These are phyloP conservation scores for Actenoides hombroni DNA, from an alignment of 2,113 vertebrate genomes.

Conservation along the genomic window DNA sequence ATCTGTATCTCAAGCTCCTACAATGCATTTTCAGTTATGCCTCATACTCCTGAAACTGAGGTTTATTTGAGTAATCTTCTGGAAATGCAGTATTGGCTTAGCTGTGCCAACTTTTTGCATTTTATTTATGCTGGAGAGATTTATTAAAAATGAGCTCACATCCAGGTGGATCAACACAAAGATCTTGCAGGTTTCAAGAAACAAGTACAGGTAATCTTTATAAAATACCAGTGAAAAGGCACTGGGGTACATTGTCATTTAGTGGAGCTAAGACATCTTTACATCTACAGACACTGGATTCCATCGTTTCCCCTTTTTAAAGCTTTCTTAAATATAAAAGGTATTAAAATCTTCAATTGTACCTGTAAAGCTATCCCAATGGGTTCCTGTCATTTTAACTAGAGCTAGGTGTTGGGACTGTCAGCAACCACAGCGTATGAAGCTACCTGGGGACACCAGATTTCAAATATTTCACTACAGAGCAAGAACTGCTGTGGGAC, in stretches of 20 bases:
- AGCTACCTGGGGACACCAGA: not conserved
- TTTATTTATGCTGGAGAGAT: not conserved
- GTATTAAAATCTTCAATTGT: not conserved
- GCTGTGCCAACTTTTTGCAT: not conserved
- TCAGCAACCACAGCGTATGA: not conserved
- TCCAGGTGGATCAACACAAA: not conserved
- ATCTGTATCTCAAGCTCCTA: not conserved
- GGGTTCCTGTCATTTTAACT: not conserved
- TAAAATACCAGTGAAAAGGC: not conserved
- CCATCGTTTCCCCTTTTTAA: not conserved
- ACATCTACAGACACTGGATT: not conserved
- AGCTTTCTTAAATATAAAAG: not conserved
- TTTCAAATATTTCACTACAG: not conserved
- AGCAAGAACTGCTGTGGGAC: not conserved
- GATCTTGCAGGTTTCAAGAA: not conserved
- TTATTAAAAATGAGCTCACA: not conserved
- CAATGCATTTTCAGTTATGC: not conserved
- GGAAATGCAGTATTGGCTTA: not conserved
- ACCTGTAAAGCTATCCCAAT: not conserved
- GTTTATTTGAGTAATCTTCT: not conserved
- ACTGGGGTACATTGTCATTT: not conserved
- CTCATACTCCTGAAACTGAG: not conserved
- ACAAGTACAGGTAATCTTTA: not conserved
- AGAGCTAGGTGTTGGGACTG: not conserved
- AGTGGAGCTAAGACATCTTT: not conserved